Conservation (phyloP, 2,888 invertebrate genomes). For the Syrista parreyssii region DNA sequence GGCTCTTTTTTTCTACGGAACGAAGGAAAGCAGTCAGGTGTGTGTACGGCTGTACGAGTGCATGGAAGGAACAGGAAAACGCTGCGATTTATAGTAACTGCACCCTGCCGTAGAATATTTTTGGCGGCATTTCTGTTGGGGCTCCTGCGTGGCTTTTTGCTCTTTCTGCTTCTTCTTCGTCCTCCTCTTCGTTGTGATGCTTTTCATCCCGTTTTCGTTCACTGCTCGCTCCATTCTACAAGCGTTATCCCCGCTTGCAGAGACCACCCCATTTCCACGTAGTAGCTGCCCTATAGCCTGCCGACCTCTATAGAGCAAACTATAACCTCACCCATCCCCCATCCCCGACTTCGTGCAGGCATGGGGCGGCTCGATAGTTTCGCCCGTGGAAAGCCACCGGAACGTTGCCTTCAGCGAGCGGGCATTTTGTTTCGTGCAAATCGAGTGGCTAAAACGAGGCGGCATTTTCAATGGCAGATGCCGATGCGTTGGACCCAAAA, state of each 20-base stretch:
- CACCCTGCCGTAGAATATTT: conserved; percentile 57
- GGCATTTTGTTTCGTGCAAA: conserved; percentile 21
- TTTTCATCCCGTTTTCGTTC: neutral
- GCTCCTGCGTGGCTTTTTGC: conserved; percentile 32
- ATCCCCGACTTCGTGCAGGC: neutral
- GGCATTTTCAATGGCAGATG: neutral
- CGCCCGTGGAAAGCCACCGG: neutral
- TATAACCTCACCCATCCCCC: neutral
- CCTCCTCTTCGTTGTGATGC: neutral
- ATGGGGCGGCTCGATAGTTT: neutral
- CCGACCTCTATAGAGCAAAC: neutral
- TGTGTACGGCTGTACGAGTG: neutral
- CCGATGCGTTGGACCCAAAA: neutral
- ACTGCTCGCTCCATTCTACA: neutral
- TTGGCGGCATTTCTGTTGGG: conserved; percentile 51
- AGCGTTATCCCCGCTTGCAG: neutral
- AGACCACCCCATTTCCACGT: neutral
- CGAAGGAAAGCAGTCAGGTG: neutral
- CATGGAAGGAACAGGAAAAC: conserved; percentile 33
- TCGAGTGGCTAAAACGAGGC: conserved; percentile 31
- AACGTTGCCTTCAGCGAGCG: neutral
- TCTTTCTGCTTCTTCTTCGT: neutral
- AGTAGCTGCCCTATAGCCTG: neutral
- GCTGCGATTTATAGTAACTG: conserved; percentile 58
- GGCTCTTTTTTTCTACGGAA: neutral